phyloP scores from a whole-genome alignment of 2,113 vertebrate species.

The Epinephelus cyanopodus region DNA sequence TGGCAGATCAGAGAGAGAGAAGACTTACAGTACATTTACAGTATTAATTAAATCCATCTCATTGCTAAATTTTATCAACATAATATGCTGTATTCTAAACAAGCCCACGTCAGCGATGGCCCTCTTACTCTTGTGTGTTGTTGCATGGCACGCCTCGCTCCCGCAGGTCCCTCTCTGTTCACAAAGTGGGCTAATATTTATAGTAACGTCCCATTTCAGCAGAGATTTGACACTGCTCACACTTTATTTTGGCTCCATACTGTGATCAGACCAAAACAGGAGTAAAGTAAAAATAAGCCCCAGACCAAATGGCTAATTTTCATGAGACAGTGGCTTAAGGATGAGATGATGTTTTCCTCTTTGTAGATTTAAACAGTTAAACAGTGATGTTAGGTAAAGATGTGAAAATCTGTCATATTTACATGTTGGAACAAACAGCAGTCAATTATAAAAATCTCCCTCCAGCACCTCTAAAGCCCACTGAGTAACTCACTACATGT shows the following conservation, averaged over 20 bases:
- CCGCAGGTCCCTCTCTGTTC: conserved; percentile 53
- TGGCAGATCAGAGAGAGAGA: not conserved
- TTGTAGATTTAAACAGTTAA: not conserved
- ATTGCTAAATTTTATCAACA: not conserved
- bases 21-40: no score
- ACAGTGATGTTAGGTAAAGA: not conserved
- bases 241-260: conserved; percentile 56
- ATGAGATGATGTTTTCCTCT: not conserved
- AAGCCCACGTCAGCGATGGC: not conserved
- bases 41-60: no score
- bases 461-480: not conserved
- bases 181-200: conserved; percentile 84
- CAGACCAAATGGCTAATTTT: not conserved
- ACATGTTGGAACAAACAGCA: not conserved
- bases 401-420: not conserved
- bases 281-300: conserved; percentile 6
- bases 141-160: conserved; percentile 29
- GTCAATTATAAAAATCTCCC: no score
- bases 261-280: conserved; percentile 42
- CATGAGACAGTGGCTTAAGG: not conserved
- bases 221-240: conserved; percentile 70
- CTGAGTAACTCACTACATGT: not conserved
- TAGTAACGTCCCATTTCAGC: conserved; percentile 78
- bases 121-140: not conserved
- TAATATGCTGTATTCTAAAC: not conserved